Conservation (phyloP, 2,113 vertebrate species). For the Sprattus sprattus region DNA sequence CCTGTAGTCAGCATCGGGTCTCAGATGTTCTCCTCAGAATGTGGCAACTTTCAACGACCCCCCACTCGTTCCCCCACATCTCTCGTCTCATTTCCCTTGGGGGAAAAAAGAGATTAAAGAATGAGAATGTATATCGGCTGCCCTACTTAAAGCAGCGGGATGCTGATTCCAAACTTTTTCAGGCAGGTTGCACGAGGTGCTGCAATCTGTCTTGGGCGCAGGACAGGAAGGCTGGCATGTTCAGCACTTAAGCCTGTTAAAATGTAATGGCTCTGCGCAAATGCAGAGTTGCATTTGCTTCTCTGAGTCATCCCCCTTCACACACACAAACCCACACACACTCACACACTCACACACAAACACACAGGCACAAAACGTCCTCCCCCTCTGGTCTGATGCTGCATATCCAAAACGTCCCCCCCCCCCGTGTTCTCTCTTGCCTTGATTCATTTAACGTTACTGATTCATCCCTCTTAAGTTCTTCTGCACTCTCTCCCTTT, state of each 20-base stretch:
- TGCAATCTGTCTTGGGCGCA: not conserved
- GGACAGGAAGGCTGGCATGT: slow-evolving; percentile 14
- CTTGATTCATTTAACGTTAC: slow-evolving; percentile 30
- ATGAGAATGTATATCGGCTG: not conserved
- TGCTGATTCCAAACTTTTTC: slow-evolving; percentile 22
- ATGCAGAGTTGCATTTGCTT: slow-evolving; percentile 48
- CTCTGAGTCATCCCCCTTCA: slow-evolving; percentile 39
- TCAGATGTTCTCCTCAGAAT: not conserved
- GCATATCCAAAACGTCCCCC: slow-evolving; percentile 27
- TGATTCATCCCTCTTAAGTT: not conserved
- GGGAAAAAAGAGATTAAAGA: not conserved
- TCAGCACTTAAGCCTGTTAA: slow-evolving; percentile 57
- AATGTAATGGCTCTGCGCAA: slow-evolving; percentile 57
- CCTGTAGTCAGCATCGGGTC: too few relatives aligned
- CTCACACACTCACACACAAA: not conserved
- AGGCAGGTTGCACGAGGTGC: not conserved
- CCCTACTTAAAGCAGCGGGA: not conserved
- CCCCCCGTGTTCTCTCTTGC: slow-evolving; percentile 23
- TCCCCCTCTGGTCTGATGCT: slow-evolving; percentile 37
- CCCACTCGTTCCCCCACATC: not conserved
- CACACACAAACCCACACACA: slow-evolving; percentile 1
- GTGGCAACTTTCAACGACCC: not conserved
- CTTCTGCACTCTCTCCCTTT: slow-evolving; percentile 14
- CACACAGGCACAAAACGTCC: not conserved
- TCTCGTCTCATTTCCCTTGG: not conserved